phyloP scores from a whole-genome alignment of 2,888 invertebrate species.

The Megalurothrips usitatus region DNA sequence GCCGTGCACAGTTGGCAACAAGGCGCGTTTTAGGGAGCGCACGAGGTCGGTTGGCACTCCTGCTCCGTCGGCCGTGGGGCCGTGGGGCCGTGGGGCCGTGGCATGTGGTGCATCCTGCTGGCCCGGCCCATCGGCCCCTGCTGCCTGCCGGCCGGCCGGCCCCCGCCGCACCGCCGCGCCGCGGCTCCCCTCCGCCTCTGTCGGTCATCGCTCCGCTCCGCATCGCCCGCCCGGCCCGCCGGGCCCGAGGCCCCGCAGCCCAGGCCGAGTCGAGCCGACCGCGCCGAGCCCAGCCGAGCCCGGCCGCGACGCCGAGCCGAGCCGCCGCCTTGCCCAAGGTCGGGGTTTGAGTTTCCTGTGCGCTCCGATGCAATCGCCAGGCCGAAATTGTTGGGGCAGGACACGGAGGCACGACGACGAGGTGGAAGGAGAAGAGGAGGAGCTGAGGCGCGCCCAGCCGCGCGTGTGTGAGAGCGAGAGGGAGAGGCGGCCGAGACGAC shows the following conservation, averaged over 20 bases:
- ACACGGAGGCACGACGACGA: neutral
- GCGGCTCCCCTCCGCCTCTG: neutral
- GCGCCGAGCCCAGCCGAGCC: neutral
- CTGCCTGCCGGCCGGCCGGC: neutral
- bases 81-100: too few relatives aligned
- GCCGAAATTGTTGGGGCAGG: slow-evolving; percentile 19
- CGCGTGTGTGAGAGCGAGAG: neutral
- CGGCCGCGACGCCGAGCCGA: neutral
- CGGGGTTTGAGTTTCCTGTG: slow-evolving; percentile 21
- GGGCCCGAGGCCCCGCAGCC: neutral
- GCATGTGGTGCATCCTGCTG: slow-evolving; percentile 25
- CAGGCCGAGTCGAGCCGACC: neutral
- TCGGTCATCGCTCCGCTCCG: neutral
- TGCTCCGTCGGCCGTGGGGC: slow-evolving; percentile 22
- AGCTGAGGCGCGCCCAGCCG: neutral
- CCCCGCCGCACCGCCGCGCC: neutral
- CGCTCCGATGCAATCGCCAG: slow-evolving; percentile 21
- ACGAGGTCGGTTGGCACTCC: slow-evolving; percentile 9
- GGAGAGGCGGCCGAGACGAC: neutral
- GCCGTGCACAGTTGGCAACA: slow-evolving; percentile 7
- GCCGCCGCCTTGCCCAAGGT: slow-evolving; percentile 18
- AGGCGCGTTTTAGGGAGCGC: slow-evolving; percentile 16
- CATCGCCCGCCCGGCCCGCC: neutral
- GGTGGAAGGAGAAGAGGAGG: neutral
- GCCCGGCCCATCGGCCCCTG: neutral